These are phyloP conservation scores for Condylura cristata DNA, from an alignment of 2,113 vertebrate genomes.

Conservation along the genomic window DNA sequence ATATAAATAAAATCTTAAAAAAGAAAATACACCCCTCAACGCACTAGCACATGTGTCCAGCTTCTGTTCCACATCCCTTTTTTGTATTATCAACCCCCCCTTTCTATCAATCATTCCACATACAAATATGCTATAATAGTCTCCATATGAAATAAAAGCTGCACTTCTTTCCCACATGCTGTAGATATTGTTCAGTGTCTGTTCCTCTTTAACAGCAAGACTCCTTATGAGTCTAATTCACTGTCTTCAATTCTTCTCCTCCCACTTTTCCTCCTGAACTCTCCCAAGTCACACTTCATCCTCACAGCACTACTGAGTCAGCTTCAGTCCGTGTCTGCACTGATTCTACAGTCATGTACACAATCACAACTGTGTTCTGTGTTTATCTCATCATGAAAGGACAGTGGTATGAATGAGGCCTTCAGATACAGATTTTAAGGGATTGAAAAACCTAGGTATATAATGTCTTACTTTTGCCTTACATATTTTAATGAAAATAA, in stretches of 20 bases:
- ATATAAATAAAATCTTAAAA: too few relatives aligned
- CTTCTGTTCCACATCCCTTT: rapidly evolving
- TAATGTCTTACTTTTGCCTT: background rate
- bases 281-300: background rate
- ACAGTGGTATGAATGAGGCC: background rate
- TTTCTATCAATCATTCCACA: background rate
- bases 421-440: background rate
- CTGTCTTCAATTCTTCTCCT: background rate
- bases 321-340: background rate
- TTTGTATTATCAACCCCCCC: background rate
- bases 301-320: background rate
- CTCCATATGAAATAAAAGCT: background rate
- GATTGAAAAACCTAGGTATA: background rate
- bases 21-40: background rate
- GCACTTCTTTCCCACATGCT: background rate
- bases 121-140: background rate
- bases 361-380: background rate
- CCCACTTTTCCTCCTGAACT: background rate
- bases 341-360: background rate
- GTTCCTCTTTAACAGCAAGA: background rate
- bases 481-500: slow-evolving; percentile 17
- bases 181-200: background rate
- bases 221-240: background rate
- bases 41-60: background rate
- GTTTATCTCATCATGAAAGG: background rate